Base-by-base conservation (phyloP, 2,888 invertebrate genomes). In the Acleris emargana region DNA sequence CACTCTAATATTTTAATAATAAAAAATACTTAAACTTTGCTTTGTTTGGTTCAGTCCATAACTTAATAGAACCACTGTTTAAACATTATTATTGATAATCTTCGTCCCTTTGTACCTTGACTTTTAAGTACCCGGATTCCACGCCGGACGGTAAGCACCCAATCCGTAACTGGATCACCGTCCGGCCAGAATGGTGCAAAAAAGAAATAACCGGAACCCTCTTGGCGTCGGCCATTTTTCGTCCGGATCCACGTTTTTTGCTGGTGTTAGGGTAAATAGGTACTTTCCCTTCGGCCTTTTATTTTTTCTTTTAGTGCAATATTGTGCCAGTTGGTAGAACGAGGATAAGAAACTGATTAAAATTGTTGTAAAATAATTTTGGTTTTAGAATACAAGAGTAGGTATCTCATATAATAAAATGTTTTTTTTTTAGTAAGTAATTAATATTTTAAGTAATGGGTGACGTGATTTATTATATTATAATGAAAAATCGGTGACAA, bases 141-240 rank as follows among this genome's bases (percentile, higher is more conserved):
- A 7, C 17, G 20, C 54, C 42, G 55, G 62, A 52, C 52, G 25
- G 54, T 47, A 22, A 17, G 55, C 50, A 28, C 17, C 5, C 57
- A 50, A 25, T 42, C 55, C 49, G 51, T 63, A 58, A 63, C 57
- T 52, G 58, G 62, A 63, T 63, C 62, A 63, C 45, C 18, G 58
- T 49, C 43, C 38, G 63, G 58, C 17, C 57, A 25, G 51, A 58
- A 43, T 51, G 57, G 45, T 17, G 51, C 43, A 62, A 61, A 63
- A 60, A 68, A 70, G 69, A 67, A 60, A 53, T 49, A 67, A 63
- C 53, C 57, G 55, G 60, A 67, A 61, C 61, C 58, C 62, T 62
- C 62, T 38, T 61, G 47, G 59, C 60, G 60, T 50, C 64, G 58
- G 67, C 68, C 61, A 70, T 71, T 72, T 68, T 72, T 71, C 68